These are phyloP conservation scores for Oscheius sp. DNA, from an alignment of 2,888 invertebrate genomes.

Conservation along the genomic window DNA sequence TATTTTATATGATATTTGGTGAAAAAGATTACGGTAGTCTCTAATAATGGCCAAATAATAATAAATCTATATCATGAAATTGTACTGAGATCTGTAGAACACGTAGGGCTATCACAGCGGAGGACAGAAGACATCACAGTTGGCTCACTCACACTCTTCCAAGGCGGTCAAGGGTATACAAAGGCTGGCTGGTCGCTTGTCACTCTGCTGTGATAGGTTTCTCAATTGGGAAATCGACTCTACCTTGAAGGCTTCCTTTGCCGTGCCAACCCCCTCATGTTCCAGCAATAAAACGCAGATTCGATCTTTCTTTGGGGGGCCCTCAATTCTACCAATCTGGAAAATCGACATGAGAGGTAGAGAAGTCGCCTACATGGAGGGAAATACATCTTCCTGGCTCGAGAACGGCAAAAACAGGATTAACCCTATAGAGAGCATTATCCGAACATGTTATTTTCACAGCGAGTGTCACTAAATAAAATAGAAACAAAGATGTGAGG, in stretches of 20 bases:
- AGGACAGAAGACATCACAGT: neutral
- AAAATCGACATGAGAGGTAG: neutral
- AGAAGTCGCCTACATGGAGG: slow-evolving; percentile 55
- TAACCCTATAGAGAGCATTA: slow-evolving; percentile 68
- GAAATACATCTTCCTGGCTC: slow-evolving; percentile 67
- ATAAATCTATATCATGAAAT: neutral
- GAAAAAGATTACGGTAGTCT: too few species aligned
- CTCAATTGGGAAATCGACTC: neutral
- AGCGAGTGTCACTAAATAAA: slow-evolving; percentile 55
- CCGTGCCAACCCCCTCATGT: slow-evolving; percentile 49
- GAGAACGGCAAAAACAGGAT: slow-evolving; percentile 67
- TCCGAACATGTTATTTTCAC: slow-evolving; percentile 71
- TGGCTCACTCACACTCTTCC: slow-evolving; percentile 12
- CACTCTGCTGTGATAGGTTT: slow-evolving; percentile 2
- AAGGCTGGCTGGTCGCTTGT: slow-evolving; percentile 30
- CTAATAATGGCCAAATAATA: too few species aligned
- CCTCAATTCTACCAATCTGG: slow-evolving; percentile 51
- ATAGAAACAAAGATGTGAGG: neutral
- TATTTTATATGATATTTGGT: too few species aligned
- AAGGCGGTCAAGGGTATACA: slow-evolving; percentile 22
- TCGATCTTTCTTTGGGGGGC: slow-evolving; percentile 48
- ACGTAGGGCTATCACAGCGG: too few species aligned
- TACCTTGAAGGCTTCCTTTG: slow-evolving; percentile 54
- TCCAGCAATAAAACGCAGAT: slow-evolving; percentile 54
- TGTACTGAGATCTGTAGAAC: neutral